A percentile compares a stretch with the other conserved stretches of the same genome.
Conservation (phyloP, 2,888 invertebrate genomes). For the Hymenopus coronatus region DNA sequence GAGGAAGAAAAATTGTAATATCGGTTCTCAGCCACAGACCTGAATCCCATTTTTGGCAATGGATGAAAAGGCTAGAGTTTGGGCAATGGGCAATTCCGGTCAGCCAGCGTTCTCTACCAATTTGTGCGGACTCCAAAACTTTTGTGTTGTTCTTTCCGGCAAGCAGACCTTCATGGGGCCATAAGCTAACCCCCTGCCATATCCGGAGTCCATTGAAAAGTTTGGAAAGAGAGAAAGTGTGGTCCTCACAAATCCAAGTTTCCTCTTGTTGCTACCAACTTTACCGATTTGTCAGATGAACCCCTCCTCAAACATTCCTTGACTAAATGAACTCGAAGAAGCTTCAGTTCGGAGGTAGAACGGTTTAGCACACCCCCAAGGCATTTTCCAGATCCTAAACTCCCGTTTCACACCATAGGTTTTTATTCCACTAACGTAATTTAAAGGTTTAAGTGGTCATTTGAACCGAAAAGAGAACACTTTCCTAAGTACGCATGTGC, state of each 20-base stretch:
- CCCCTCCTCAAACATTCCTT: background rate
- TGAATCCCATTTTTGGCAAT: background rate
- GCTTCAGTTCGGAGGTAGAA: background rate
- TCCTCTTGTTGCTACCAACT: background rate
- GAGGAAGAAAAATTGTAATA: background rate
- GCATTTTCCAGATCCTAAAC: background rate
- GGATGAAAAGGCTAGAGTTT: background rate
- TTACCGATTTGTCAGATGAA: background rate
- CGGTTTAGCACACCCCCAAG: background rate
- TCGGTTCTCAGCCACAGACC: background rate
- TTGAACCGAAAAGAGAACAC: background rate
- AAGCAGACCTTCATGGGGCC: background rate
- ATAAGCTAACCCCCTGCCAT: background rate
- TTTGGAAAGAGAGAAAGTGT: background rate
- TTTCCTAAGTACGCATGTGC: background rate
- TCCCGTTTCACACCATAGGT: background rate
- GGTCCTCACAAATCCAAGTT: background rate
- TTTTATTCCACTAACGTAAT: background rate
- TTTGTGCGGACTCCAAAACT: background rate
- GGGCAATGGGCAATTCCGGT: background rate
- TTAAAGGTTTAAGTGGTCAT: background rate
- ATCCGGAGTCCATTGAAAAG: background rate
- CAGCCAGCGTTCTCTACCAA: background rate
- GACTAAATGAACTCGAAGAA: background rate
- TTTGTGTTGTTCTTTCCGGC: background rate